phyloP scores from a whole-genome alignment of 2,888 invertebrate species.

The Drosophila siamana region DNA sequence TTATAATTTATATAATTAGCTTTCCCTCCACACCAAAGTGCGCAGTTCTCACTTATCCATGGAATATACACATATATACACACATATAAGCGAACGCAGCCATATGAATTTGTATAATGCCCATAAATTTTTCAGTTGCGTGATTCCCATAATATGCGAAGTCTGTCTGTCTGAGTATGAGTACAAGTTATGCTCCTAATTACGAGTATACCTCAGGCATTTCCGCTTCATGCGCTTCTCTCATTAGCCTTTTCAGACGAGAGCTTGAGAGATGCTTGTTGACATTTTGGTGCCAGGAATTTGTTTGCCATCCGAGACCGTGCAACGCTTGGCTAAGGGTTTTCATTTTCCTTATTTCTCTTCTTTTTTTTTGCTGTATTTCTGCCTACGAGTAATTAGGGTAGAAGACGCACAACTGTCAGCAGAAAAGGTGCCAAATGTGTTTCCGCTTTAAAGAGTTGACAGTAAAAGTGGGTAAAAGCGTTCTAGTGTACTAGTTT shows the following conservation, averaged over 20 bases:
- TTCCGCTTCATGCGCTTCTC: slow-evolving; percentile 72
- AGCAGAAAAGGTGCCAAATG: slow-evolving; percentile 46
- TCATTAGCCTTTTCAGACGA: slow-evolving; percentile 75
- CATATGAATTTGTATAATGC: slow-evolving; percentile 32
- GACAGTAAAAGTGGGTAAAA: slow-evolving; percentile 14
- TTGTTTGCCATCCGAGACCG: slow-evolving; percentile 35
- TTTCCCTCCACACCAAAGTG: not conserved
- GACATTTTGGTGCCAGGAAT: slow-evolving; percentile 77
- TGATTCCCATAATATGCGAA: slow-evolving; percentile 35
- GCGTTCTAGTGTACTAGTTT: not conserved
- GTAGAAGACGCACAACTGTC: slow-evolving; percentile 44
- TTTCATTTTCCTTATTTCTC: slow-evolving; percentile 14
- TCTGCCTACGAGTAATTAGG: slow-evolving; percentile 51
- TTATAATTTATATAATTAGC: slow-evolving; percentile 48
- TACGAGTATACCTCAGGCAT: slow-evolving; percentile 60
- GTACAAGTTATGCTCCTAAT: slow-evolving; percentile 61
- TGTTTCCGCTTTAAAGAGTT: slow-evolving; percentile 38
- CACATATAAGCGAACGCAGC: not conserved
- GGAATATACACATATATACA: not conserved
- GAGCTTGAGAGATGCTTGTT: slow-evolving; percentile 53
- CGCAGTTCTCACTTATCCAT: slow-evolving; percentile 1
- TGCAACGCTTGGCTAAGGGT: slow-evolving; percentile 24
- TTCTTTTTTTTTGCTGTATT: not conserved
- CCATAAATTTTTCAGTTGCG: slow-evolving; percentile 28
- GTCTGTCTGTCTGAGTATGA: slow-evolving; percentile 24